Conservation (phyloP, 2,797 vertebrate genomes). For the Melanotaenia maccullochi region DNA sequence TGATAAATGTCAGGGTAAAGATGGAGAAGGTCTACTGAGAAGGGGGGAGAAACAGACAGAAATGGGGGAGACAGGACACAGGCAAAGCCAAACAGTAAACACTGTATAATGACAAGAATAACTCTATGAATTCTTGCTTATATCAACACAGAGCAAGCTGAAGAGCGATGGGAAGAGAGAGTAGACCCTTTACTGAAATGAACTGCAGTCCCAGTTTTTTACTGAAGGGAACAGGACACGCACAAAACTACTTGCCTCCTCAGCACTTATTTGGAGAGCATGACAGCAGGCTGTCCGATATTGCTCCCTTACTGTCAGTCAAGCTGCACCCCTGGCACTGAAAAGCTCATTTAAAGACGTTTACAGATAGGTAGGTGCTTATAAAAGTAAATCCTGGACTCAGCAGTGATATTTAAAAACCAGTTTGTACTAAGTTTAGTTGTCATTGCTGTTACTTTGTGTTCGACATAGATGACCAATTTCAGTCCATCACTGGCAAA, state of each 20-base stretch:
- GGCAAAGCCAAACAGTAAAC: constrained; percentile 27
- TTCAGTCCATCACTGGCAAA: background rate
- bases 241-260: constrained; percentile 14
- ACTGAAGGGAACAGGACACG: constrained; percentile 12
- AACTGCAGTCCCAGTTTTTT: constrained; percentile 28
- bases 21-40: background rate
- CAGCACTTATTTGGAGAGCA: constrained; percentile 35
- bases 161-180: constrained; percentile 8
- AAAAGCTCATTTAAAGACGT: constrained; percentile 11
- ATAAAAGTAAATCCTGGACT: constrained; percentile 1
- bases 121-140: constrained; percentile 27
- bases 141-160: constrained; percentile 9
- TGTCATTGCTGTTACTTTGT: background rate
- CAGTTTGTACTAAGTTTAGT: background rate
- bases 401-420: background rate
- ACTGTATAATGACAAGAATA: constrained; percentile 7
- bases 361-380: background rate
- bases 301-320: constrained; percentile 47
- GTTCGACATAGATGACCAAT: background rate
- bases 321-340: constrained; percentile 26
- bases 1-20: constrained; percentile 1
- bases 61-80: constrained; percentile 23
- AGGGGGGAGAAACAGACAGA: background rate
- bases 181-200: constrained; percentile 44
- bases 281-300: constrained; percentile 25